Evolutionary conservation across 2,113 vertebrate genomes (phyloP).

Genomic region (Engystomops pustulosus): DNA sequence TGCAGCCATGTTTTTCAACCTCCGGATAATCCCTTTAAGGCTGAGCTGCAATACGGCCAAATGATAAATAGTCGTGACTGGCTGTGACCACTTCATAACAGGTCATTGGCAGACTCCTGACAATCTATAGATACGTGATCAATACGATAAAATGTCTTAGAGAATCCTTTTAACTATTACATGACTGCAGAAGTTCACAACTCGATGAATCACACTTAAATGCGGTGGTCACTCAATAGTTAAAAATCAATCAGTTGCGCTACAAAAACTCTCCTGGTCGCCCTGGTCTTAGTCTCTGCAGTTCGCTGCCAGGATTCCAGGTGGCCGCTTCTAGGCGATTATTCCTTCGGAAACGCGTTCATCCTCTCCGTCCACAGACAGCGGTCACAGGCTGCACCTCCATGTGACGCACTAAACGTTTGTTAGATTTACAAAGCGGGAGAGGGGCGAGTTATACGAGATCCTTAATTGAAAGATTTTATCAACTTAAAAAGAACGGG

Average conservation of each 20-base stretch:
- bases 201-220: too few species aligned
- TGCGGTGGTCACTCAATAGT: too few species aligned
- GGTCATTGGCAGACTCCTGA: too few species aligned
- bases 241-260: too few species aligned
- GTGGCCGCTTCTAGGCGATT: not conserved
- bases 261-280: not conserved
- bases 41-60: too few species aligned
- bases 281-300: not conserved
- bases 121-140: too few species aligned
- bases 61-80: too few species aligned
- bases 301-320: not conserved
- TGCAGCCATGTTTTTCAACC: too few species aligned
- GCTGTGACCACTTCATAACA: too few species aligned
- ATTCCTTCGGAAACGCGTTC: not conserved
- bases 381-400: slow-evolving; percentile 37
- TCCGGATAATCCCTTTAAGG: too few species aligned
- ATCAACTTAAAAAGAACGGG: slow-evolving; percentile 55
- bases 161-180: too few species aligned
- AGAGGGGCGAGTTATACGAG: slow-evolving; percentile 46
- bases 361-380: not conserved
- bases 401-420: slow-evolving; percentile 55
- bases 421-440: slow-evolving; percentile 58
- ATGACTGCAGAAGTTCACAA: too few species aligned
- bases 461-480: slow-evolving; percentile 60
- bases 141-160: not conserved